These are phyloP conservation scores for Pegoplata infirma DNA, from an alignment of 2,888 invertebrate genomes.

Conservation along the genomic window DNA sequence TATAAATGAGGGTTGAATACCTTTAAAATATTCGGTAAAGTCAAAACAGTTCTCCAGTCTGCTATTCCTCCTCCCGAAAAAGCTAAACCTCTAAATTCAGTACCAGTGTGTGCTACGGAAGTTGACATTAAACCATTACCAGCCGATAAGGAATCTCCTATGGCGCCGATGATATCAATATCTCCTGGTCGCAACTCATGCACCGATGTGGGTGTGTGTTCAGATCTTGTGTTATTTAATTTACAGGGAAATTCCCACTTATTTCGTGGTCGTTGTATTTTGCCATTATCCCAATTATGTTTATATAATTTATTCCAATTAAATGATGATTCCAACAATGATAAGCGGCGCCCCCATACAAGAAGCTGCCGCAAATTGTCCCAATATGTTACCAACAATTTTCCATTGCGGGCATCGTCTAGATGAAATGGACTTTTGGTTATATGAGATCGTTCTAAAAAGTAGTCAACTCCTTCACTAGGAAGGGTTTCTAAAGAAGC, in stretches of 20 bases:
- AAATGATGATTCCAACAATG: conserved; percentile 54
- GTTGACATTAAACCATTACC: conserved; percentile 80
- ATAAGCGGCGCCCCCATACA: conserved; percentile 61
- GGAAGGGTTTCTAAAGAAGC: not conserved
- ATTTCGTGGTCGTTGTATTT: conserved; percentile 71
- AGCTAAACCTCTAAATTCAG: conserved; percentile 79
- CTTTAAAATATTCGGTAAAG: conserved; percentile 81
- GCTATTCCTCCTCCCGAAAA: conserved; percentile 79
- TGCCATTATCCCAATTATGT: conserved; percentile 65
- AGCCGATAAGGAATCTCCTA: conserved; percentile 82
- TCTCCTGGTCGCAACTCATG: conserved; percentile 80
- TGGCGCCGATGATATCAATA: conserved; percentile 81
- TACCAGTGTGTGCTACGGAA: conserved; percentile 76
- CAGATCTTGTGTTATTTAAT: conserved; percentile 72
- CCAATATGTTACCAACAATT: conserved; percentile 67
- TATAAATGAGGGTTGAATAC: conserved; percentile 82
- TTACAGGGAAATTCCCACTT: conserved; percentile 75
- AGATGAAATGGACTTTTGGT: conserved; percentile 58
- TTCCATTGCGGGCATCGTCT: conserved; percentile 53
- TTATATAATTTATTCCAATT: conserved; percentile 62
- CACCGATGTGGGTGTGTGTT: conserved; percentile 78
- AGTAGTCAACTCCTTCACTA: conserved; percentile 2
- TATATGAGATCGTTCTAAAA: conserved; percentile 63
- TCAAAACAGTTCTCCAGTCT: conserved; percentile 79
- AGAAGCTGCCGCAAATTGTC: conserved; percentile 67